These are phyloP conservation scores for Sitophilus oryzae DNA, from an alignment of 1,140 invertebrate species.

Conservation along the genomic window DNA sequence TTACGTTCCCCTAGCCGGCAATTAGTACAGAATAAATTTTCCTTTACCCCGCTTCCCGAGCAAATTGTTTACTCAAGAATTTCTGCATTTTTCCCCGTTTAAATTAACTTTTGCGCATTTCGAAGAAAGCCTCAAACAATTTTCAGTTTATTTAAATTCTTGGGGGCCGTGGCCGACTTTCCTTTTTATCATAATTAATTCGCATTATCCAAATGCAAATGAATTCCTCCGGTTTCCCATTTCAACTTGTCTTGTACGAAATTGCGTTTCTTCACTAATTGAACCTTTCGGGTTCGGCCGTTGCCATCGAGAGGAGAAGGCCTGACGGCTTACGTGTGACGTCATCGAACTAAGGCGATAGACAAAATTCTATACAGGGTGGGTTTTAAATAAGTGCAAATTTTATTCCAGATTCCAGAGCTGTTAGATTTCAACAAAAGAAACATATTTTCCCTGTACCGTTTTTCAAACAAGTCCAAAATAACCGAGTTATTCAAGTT, in stretches of 20 bases:
- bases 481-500: too few relatives aligned
- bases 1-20: background rate
- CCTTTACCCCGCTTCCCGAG: background rate
- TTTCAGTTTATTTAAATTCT: constrained; percentile 9
- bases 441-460: too few relatives aligned
- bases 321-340: too few relatives aligned
- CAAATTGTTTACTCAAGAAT: background rate
- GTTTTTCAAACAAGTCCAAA: too few relatives aligned
- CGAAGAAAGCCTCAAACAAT: constrained; percentile 1
- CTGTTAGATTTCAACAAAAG: too few relatives aligned
- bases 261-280: constrained; percentile 3
- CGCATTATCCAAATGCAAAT: constrained; percentile 7
- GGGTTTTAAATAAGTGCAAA: too few relatives aligned
- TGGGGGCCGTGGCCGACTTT: constrained; percentile 1
- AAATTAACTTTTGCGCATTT: constrained; percentile 9
- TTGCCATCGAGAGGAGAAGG: too few relatives aligned
- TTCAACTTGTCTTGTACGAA: background rate
- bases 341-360: too few relatives aligned
- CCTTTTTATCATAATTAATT: constrained; percentile 10
- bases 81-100: background rate
- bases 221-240: background rate
- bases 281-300: constrained; percentile 3
- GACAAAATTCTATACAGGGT: too few relatives aligned
- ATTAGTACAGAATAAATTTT: background rate
- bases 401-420: too few relatives aligned